Conservation (phyloP, 2,797 vertebrate species). For the Borostomias antarcticus region DNA sequence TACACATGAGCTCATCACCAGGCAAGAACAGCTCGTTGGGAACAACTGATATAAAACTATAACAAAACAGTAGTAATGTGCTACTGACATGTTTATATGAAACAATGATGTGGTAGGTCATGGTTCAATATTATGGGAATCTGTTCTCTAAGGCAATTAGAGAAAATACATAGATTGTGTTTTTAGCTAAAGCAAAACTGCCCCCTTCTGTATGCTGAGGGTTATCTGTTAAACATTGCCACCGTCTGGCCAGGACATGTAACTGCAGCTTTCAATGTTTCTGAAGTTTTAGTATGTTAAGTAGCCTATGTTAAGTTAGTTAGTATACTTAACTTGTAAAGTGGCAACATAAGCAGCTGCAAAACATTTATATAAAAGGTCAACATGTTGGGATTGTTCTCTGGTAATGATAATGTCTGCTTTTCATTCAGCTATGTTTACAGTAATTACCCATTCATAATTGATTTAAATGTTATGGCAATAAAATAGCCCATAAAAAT, state of each 20-base stretch:
- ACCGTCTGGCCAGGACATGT: conserved; percentile 66
- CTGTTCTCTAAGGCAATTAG: too few species aligned
- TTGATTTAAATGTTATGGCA: conserved; percentile 41
- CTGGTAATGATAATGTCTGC: conserved; percentile 41
- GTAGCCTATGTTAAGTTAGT: not conserved
- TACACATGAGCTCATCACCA: conserved; percentile 11
- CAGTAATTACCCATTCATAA: conserved; percentile 48
- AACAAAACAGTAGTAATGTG: not conserved
- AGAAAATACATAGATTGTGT: too few species aligned
- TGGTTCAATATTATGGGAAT: too few species aligned
- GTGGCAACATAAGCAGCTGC: conserved; percentile 46
- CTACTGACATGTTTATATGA: too few species aligned
- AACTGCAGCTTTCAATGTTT: conserved; percentile 41
- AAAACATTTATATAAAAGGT: conserved; percentile 64
- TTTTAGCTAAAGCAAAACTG: conserved; percentile 3
- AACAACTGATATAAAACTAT: not conserved
- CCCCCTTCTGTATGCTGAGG: not conserved
- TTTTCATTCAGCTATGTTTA: conserved; percentile 52
- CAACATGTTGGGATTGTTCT: conserved; percentile 60
- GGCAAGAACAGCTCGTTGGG: not conserved
- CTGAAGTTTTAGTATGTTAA: not conserved
- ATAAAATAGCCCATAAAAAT: conserved; percentile 54
- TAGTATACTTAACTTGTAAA: conserved; percentile 12
- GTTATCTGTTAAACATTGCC: conserved; percentile 69
- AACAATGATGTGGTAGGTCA: too few species aligned